phyloP scores from a whole-genome alignment of 2,113 vertebrate genomes.

The Spermophilus dauricus region DNA sequence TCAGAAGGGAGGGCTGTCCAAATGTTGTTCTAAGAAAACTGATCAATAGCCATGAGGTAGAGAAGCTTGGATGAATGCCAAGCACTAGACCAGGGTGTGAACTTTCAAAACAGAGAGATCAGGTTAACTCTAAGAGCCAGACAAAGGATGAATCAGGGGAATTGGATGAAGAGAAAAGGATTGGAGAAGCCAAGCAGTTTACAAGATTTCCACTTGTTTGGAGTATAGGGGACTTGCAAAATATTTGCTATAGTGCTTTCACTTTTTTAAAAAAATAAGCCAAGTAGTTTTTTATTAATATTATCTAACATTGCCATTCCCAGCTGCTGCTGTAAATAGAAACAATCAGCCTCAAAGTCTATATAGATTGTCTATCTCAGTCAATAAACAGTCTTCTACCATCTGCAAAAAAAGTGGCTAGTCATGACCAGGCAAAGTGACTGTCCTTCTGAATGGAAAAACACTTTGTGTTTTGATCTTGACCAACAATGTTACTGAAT shows the following conservation, averaged over 20 bases:
- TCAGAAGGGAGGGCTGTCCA: background rate
- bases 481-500: slow-evolving; percentile 53
- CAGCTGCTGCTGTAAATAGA: slow-evolving; percentile 84
- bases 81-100: background rate
- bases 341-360: slow-evolving; percentile 87
- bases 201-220: slow-evolving; percentile 60
- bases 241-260: slow-evolving; percentile 3
- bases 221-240: background rate
- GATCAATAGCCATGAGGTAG: background rate
- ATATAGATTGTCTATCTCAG: slow-evolving; percentile 82
- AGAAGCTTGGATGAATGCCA: background rate
- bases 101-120: background rate
- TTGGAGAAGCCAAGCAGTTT: background rate
- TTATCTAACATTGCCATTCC: slow-evolving; percentile 86
- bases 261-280: slow-evolving; percentile 75
- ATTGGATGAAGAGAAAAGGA: background rate
- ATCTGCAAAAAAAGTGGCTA: slow-evolving; percentile 72
- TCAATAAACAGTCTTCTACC: slow-evolving; percentile 81
- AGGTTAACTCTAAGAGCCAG: background rate
- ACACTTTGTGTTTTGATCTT: slow-evolving; percentile 21
- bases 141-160: background rate
- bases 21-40: background rate
- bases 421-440: slow-evolving; percentile 76
- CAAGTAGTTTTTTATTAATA: slow-evolving; percentile 82
- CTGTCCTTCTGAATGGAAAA: slow-evolving; percentile 81